A percentile compares a stretch with the other conserved stretches of the same genome.
phyloP scores from a whole-genome alignment of 2,888 invertebrate species.

The Xylota segnis region DNA sequence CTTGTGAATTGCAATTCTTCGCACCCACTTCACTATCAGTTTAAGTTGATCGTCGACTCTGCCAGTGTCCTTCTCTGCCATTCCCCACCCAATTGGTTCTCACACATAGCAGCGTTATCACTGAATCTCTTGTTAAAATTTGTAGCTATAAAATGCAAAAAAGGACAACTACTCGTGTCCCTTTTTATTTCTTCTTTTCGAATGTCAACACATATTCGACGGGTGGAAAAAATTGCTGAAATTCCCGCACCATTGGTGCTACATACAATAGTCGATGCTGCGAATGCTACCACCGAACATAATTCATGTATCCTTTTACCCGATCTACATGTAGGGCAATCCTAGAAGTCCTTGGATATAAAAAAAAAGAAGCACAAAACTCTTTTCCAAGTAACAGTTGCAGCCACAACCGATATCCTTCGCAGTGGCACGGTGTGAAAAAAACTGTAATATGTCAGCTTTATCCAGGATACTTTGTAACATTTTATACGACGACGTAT shows the following conservation, averaged over 20 bases:
- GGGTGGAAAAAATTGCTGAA: slow-evolving; percentile 38
- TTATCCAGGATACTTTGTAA: slow-evolving; percentile 63
- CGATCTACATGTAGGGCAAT: slow-evolving; percentile 48
- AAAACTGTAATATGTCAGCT: slow-evolving; percentile 64
- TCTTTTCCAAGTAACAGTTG: slow-evolving; percentile 59
- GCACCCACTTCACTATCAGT: slow-evolving; percentile 52
- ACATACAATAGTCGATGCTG: slow-evolving; percentile 43
- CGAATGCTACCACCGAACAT: slow-evolving; percentile 39
- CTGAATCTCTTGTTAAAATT: slow-evolving; percentile 64
- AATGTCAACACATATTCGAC: slow-evolving; percentile 65
- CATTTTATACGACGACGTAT: background rate
- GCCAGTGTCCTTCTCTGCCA: background rate
- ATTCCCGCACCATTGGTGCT: slow-evolving; percentile 29
- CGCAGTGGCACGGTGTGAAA: slow-evolving; percentile 7
- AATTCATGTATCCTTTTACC: slow-evolving; percentile 60
- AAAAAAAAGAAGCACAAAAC: slow-evolving; percentile 34
- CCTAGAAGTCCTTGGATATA: slow-evolving; percentile 24
- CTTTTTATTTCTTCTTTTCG: slow-evolving; percentile 41
- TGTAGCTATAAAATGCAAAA: slow-evolving; percentile 55
- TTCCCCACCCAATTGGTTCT: background rate
- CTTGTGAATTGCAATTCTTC: slow-evolving; percentile 15
- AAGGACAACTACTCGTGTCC: slow-evolving; percentile 25
- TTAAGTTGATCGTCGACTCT: slow-evolving; percentile 30
- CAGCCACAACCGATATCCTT: slow-evolving; percentile 46
- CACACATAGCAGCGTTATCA: slow-evolving; percentile 28